A percentile compares a stretch with the other conserved stretches of the same genome.
Conservation (phyloP, 1,140 invertebrate genomes). For the Diorhabda elongata region DNA sequence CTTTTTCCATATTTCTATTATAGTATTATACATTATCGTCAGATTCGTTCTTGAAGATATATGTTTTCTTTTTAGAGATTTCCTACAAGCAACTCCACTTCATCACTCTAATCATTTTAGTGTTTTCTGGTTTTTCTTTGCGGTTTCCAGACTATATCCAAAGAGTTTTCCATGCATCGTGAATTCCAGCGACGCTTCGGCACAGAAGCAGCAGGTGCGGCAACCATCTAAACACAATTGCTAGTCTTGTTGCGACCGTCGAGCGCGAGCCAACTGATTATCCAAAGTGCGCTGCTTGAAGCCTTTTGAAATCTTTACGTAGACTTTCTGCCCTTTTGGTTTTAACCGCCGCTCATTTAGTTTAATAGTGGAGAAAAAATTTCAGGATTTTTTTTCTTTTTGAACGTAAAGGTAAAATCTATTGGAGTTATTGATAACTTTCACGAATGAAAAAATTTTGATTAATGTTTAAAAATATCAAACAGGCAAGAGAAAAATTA, state of each 20-base stretch:
- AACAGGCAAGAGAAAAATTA: too few species aligned
- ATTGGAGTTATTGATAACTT: background rate
- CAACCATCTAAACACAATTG: background rate
- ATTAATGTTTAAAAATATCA: too few species aligned
- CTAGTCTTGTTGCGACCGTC: conserved; percentile 1
- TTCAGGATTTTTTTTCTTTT: background rate
- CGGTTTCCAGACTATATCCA: background rate
- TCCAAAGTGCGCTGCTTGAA: background rate
- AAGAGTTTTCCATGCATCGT: background rate
- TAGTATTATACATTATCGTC: too few species aligned
- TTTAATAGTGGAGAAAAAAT: background rate
- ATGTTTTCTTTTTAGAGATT: too few species aligned
- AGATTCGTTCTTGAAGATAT: too few species aligned
- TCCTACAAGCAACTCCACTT: too few species aligned
- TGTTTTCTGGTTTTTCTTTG: background rate
- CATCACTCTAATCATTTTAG: too few species aligned
- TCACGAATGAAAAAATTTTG: too few species aligned
- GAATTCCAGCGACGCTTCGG: background rate
- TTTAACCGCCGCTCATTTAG: background rate
- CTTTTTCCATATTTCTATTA: too few species aligned
- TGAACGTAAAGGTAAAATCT: background rate
- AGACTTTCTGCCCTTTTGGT: background rate
- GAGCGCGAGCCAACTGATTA: background rate
- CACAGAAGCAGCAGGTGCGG: background rate
- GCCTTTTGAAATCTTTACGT: background rate